phyloP scores from a whole-genome alignment of 2,113 vertebrate genomes.

The Anoplopoma fimbria region DNA sequence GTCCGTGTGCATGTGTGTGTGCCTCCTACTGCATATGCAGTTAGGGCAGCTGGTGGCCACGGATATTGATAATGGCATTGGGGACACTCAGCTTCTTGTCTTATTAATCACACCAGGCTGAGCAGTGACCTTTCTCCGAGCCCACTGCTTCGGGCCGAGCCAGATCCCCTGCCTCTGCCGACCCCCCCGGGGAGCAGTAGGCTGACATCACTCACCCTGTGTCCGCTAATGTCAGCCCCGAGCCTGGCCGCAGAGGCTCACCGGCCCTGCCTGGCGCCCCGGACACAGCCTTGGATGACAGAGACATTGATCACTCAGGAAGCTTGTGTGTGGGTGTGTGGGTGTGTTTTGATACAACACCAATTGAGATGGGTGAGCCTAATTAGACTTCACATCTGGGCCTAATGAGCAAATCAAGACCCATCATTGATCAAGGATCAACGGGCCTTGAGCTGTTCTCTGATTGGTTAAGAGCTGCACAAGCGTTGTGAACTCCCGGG shows the following conservation, averaged over 20 bases:
- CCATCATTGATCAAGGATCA: slow-evolving; percentile 77
- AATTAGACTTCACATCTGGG: slow-evolving; percentile 78
- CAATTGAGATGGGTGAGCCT: slow-evolving; percentile 71
- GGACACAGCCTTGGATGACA: slow-evolving; percentile 75
- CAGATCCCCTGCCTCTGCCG: slow-evolving; percentile 64
- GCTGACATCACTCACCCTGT: slow-evolving; percentile 85
- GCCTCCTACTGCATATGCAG: slow-evolving; percentile 68
- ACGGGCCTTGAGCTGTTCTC: slow-evolving; percentile 61
- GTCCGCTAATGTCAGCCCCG: slow-evolving; percentile 85
- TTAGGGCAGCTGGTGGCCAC: slow-evolving; percentile 64
- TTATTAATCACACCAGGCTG: slow-evolving; percentile 91
- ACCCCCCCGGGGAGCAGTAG: slow-evolving; percentile 65
- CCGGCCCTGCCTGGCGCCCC: slow-evolving; percentile 60
- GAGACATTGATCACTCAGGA: slow-evolving; percentile 89
- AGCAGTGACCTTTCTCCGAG: slow-evolving; percentile 85
- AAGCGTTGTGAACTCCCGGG: neutral
- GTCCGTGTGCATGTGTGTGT: neutral
- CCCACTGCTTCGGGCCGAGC: slow-evolving; percentile 76
- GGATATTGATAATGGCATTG: slow-evolving; percentile 83
- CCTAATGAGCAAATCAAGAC: slow-evolving; percentile 77
- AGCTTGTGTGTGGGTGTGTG: slow-evolving; percentile 48
- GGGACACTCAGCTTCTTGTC: slow-evolving; percentile 85
- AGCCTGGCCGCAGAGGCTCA: slow-evolving; percentile 77
- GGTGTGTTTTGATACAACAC: slow-evolving; percentile 61
- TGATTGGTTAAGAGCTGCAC: slow-evolving; percentile 59